Evolutionary conservation across 2,113 vertebrate species (phyloP).

Genomic region (Syngnathus typhle): DNA sequence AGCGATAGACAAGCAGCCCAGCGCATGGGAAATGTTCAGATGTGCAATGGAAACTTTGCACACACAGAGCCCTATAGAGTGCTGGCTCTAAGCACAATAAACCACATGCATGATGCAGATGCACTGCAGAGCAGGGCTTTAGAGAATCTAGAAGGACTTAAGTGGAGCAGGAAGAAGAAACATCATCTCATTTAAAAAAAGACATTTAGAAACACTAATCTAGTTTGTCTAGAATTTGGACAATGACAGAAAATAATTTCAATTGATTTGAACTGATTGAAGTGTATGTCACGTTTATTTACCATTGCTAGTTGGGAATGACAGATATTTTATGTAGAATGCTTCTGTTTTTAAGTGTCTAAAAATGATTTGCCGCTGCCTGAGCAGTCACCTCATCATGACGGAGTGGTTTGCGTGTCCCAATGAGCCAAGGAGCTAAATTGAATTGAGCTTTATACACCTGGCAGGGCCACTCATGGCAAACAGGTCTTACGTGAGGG

Average conservation of each 20-base stretch:
- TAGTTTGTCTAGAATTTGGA: background rate
- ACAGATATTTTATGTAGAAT: background rate
- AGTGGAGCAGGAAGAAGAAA: slow-evolving; percentile 31
- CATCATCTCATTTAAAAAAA: background rate
- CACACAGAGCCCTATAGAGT: slow-evolving; percentile 49
- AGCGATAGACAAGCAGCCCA: slow-evolving; percentile 41
- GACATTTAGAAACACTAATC: background rate
- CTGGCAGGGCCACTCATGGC: no score
- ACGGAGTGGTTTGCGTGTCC: no score
- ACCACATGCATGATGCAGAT: slow-evolving; percentile 45
- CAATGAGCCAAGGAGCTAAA: no score
- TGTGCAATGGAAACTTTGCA: slow-evolving; percentile 64
- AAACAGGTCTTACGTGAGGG: no score
- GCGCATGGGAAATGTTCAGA: slow-evolving; percentile 44
- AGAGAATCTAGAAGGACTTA: slow-evolving; percentile 27
- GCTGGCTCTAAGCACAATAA: slow-evolving; percentile 44
- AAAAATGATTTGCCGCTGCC: no score
- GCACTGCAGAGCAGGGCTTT: slow-evolving; percentile 32
- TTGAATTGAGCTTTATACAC: no score
- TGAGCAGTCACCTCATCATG: no score
- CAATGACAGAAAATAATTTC: background rate
- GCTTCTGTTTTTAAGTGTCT: background rate
- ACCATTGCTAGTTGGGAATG: background rate
- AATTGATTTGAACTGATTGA: background rate
- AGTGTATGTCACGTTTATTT: background rate